Evolutionary conservation across 1,140 invertebrate genomes (phyloP).

Genomic region (Drosophila yakuba): DNA sequence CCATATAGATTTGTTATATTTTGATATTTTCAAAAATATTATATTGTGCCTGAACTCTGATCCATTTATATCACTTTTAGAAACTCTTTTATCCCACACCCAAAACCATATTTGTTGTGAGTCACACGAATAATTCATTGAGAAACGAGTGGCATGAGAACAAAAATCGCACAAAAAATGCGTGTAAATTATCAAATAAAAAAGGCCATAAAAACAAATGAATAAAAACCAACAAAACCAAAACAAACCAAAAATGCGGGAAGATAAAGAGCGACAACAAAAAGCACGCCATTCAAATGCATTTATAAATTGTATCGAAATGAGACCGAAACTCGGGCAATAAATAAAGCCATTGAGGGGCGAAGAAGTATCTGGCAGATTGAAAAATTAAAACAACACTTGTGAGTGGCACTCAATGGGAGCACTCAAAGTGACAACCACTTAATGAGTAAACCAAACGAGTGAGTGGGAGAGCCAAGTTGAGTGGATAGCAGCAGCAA

Average conservation of each 20-base stretch:
- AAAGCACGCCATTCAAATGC: conserved; percentile 60
- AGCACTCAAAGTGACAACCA: conserved; percentile 60
- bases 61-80: conserved; percentile 9
- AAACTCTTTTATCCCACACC: background rate
- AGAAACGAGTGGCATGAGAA: conserved; percentile 13
- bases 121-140: conserved; percentile 50
- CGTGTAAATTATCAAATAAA: conserved; percentile 71
- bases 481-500: conserved; percentile 23
- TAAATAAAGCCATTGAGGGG: conserved; percentile 56
- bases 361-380: conserved; percentile 60
- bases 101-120: conserved; percentile 25
- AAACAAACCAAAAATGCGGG: conserved; percentile 53
- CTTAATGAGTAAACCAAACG: conserved; percentile 47
- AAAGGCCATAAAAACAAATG: conserved; percentile 60
- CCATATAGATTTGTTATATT: too few species aligned
- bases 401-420: conserved; percentile 70
- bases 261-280: conserved; percentile 51
- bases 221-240: conserved; percentile 27
- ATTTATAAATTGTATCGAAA: conserved; percentile 69
- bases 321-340: conserved; percentile 53
- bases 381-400: conserved; percentile 78
- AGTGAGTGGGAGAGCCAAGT: conserved; percentile 24
- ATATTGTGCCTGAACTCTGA: too few species aligned
- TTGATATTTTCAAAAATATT: too few species aligned
- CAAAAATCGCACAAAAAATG: conserved; percentile 52